Evolutionary conservation across 2,797 vertebrate species (phyloP), one percentile per base, ranked within the genome.

Genomic region (Trematomus bernacchii): DNA sequence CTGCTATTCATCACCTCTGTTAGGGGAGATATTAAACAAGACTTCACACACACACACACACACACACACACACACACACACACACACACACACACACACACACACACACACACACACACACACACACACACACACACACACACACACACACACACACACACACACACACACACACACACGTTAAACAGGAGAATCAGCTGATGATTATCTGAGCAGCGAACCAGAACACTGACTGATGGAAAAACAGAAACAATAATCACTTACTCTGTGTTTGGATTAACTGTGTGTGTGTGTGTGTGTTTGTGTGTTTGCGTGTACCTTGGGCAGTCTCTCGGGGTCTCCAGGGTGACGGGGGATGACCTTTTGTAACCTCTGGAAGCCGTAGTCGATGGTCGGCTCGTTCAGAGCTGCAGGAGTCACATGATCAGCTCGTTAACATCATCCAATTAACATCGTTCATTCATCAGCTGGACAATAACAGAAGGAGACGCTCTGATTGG

Each of bases 361-460:
- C 95, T 99, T 99, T 95, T 99, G 98, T 95, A 99, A 96, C 95
- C 98, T 96, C 94, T 99, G 97, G 90, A 99, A 99, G 89, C 98
- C 97, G 48, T 99, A 99, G 88, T 99, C 98, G 81, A 99, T 99
- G 89, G 98, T 99, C 15, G 98, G 98, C 93, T 99, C 98, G 16
- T 99, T 99, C 79, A 99, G 93, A 4, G 98, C 98, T 99, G 88
- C n/a, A 16, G 33, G 33, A 33, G 33, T 33, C 33, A 33, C 33
- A 33, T 33, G 42, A 13, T 43, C 12, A 10, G 3, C 33, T 27
- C 23, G 23, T 27, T 27, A 27, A 33, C 6, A 7, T 33, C 30
- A 33, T 33, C 30, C 30, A 33, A 33, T 33, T 33, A 33, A 33
- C 23, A 27, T 27, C 3, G 23, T 27, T 27, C 23, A 27, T 27